Conservation (phyloP, 2,888 invertebrate species). For the Mythimna ferrago region DNA sequence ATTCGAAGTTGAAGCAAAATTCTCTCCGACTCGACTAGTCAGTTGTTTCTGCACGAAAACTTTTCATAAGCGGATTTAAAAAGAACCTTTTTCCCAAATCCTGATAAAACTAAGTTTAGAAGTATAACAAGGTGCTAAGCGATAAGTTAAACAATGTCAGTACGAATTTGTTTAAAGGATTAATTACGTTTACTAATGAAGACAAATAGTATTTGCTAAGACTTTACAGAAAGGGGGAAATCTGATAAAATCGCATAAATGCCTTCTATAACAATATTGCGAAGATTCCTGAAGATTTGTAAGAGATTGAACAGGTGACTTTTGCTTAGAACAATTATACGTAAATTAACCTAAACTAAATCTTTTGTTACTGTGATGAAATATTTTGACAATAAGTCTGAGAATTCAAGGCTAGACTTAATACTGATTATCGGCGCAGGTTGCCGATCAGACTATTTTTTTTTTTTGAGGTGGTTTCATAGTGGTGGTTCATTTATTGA, state of each 20-base stretch:
- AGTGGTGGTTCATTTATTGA: too few species aligned
- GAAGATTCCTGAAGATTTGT: slow-evolving; percentile 2
- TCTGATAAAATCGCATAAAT: slow-evolving; percentile 30
- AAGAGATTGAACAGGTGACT: not conserved
- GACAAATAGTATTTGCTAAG: slow-evolving; percentile 60
- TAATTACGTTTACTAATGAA: slow-evolving; percentile 65
- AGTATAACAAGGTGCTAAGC: slow-evolving; percentile 55
- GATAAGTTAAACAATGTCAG: slow-evolving; percentile 63
- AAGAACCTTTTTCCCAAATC: slow-evolving; percentile 34
- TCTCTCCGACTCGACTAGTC: not conserved
- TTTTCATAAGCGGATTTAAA: slow-evolving; percentile 51
- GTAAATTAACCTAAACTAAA: not conserved
- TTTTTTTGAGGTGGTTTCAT: too few species aligned
- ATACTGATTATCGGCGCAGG: not conserved
- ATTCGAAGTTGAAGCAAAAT: not conserved
- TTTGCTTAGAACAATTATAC: not conserved
- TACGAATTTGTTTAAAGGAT: slow-evolving; percentile 57
- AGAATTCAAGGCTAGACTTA: not conserved
- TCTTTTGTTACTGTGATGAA: not conserved
- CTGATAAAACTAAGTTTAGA: slow-evolving; percentile 54
- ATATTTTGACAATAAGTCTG: not conserved
- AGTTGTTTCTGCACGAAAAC: slow-evolving; percentile 23
- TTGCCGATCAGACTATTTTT: too few species aligned
- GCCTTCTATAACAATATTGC: not conserved
- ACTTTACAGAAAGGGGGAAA: slow-evolving; percentile 26